Conservation (phyloP, 2,113 vertebrate genomes). For the Forbesichthys papilliferus region DNA sequence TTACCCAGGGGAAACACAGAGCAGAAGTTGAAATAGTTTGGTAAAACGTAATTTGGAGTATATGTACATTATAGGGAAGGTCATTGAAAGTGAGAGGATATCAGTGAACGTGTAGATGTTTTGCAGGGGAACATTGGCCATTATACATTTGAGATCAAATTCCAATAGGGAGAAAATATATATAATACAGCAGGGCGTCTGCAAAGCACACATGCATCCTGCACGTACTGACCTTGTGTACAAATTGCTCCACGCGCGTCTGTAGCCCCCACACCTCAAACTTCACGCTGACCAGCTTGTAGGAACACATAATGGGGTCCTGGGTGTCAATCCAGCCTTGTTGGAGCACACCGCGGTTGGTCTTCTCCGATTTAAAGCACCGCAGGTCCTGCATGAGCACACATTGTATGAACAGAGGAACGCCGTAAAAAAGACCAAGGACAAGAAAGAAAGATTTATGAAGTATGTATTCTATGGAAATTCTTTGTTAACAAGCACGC, state of each 20-base stretch:
- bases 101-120: conserved; percentile 5
- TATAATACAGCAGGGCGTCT: neutral
- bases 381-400: conserved; percentile 84
- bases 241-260: conserved; percentile 97
- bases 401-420: neutral
- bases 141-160: no score
- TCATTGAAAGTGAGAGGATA: conserved; percentile 5
- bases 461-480: neutral
- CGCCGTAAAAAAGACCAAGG: neutral
- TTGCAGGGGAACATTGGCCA: conserved; percentile 2
- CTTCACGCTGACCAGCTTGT: conserved; percentile 97
- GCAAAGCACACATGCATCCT: neutral
- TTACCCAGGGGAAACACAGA: conserved; percentile 21
- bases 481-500: neutral
- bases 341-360: conserved; percentile 85
- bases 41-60: conserved; percentile 33
- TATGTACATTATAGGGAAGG: conserved; percentile 15
- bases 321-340: conserved; percentile 93
- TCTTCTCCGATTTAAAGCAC: conserved; percentile 94
- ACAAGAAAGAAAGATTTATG: no score
- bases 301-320: conserved; percentile 97
- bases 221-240: conserved; percentile 87
- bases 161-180: neutral
- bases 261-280: conserved; percentile 99
- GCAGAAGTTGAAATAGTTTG: conserved; percentile 28